These are phyloP conservation scores for Epicauta chinensis DNA, from an alignment of 1,140 invertebrate species.

Conservation along the genomic window DNA sequence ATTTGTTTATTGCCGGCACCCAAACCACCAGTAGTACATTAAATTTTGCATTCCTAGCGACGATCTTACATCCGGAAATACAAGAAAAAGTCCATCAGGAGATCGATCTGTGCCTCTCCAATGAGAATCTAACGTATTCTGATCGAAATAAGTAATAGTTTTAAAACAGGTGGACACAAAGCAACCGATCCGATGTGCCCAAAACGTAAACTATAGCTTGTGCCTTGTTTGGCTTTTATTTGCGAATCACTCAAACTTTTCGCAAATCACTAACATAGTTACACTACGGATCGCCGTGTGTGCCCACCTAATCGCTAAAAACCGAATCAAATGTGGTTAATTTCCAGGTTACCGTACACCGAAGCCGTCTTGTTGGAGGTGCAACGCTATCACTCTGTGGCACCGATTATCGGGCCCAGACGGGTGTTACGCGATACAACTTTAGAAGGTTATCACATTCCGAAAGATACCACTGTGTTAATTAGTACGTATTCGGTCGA, in stretches of 20 bases:
- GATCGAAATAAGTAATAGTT: constrained; percentile 11
- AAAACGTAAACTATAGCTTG: no score
- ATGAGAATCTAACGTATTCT: constrained; percentile 36
- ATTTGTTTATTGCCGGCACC: constrained; percentile 76
- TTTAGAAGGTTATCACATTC: constrained; percentile 56
- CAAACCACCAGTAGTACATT: constrained; percentile 76
- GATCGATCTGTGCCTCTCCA: constrained; percentile 64
- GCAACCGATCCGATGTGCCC: no score
- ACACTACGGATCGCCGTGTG: no score
- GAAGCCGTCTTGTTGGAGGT: constrained; percentile 56
- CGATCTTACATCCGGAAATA: constrained; percentile 70
- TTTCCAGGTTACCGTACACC: constrained; percentile 52
- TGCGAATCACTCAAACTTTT: no score
- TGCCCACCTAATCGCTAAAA: no score
- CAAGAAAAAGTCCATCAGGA: constrained; percentile 74
- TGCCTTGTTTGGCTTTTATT: no score
- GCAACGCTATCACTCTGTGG: constrained; percentile 47
- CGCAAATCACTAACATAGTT: no score
- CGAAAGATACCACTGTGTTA: constrained; percentile 63
- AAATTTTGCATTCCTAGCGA: constrained; percentile 69
- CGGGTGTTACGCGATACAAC: constrained; percentile 48
- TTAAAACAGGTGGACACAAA: no score
- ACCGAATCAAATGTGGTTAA: no score
- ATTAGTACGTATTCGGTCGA: constrained; percentile 62
- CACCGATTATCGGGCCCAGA: constrained; percentile 57